Percentiles rank a stretch among this genome's conserved stretches.
phyloP scores from a whole-genome alignment of 2,113 vertebrate species.

The Bolborhynchus lineola region DNA sequence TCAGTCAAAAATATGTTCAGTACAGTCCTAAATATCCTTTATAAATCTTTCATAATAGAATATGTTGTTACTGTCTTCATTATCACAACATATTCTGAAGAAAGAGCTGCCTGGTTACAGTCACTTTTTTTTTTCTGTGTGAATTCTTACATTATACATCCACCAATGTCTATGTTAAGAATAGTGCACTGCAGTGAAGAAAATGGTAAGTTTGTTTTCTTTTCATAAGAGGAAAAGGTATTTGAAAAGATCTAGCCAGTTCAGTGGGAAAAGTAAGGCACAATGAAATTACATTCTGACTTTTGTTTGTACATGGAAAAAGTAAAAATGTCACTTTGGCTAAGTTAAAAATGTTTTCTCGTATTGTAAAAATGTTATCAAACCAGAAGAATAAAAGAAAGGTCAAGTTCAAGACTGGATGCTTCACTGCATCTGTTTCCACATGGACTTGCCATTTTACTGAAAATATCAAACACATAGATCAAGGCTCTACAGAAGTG shows the following conservation, averaged over 20 bases:
- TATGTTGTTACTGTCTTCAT: not conserved
- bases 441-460: constrained; percentile 69
- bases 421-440: constrained; percentile 51
- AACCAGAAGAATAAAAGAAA: constrained; percentile 51
- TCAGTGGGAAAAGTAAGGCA: not conserved
- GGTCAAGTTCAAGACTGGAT: constrained; percentile 54
- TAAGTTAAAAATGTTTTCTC: constrained; percentile 16
- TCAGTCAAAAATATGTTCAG: not conserved
- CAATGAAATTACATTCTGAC: constrained; percentile 36
- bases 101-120: not conserved
- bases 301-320: constrained; percentile 31
- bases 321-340: constrained; percentile 41
- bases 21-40: not conserved
- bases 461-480: constrained; percentile 72
- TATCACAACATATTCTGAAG: not conserved
- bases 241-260: constrained; percentile 20
- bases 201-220: not conserved
- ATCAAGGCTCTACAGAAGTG: constrained; percentile 53
- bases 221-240: not conserved
- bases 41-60: not conserved
- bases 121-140: not conserved
- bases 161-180: not conserved
- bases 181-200: not conserved
- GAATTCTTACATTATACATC: not conserved
- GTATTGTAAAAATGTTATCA: constrained; percentile 57